phyloP scores from a whole-genome alignment of 2,888 invertebrate species.

The Rutpela maculata region DNA sequence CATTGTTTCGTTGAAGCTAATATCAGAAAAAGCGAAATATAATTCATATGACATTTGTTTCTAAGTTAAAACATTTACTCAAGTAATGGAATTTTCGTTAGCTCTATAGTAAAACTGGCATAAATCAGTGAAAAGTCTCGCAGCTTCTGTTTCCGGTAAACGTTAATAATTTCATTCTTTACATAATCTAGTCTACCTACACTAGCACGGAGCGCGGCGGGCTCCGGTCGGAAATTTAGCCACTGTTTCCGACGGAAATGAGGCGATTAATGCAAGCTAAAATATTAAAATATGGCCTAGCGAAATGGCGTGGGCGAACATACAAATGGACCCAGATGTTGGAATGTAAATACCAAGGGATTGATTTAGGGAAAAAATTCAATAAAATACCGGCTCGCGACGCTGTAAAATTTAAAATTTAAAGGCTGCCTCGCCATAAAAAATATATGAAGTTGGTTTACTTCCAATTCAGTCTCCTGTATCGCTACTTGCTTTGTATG shows the following conservation, averaged over 20 bases:
- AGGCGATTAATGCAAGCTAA: constrained; percentile 35
- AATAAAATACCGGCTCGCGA: constrained; percentile 27
- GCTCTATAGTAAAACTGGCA: not conserved
- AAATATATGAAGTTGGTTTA: constrained; percentile 15
- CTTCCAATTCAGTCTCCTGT: not conserved
- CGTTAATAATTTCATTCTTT: constrained; percentile 21
- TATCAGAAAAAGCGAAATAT: no score
- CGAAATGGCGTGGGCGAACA: not conserved
- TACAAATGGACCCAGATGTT: constrained; percentile 17
- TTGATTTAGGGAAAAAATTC: constrained; percentile 37
- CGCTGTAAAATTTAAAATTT: constrained; percentile 33
- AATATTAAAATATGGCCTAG: constrained; percentile 31
- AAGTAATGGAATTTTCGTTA: no score
- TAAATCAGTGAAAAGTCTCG: not conserved
- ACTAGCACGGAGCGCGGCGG: not conserved
- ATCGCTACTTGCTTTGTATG: no score
- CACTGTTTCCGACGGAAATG: constrained; percentile 32
- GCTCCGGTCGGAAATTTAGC: constrained; percentile 26
- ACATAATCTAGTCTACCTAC: constrained; percentile 19
- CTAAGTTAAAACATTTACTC: no score
- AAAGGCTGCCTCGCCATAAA: constrained; percentile 26
- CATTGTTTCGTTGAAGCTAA: no score
- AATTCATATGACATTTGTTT: no score
- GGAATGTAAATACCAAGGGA: constrained; percentile 20
- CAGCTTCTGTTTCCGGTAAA: not conserved